Base-by-base conservation (phyloP, 2,113 vertebrate genomes). In the Paracanthobrama guichenoti region DNA sequence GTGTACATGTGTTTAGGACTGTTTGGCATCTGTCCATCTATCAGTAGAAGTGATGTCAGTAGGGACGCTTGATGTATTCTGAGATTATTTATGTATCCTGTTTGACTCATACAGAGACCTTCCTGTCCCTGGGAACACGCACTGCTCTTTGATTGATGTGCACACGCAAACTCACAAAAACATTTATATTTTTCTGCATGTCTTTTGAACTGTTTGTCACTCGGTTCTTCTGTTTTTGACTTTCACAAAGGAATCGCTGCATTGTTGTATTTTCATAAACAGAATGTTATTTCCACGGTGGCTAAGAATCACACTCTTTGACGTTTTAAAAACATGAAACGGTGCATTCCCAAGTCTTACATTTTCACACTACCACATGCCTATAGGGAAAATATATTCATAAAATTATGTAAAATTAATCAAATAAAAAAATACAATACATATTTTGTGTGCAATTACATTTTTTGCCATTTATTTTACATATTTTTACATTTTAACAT, bases 251-350 rank as follows among this genome's bases (percentile, higher is more conserved):
- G 31, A 59, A 60, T 42, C 0, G 75, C 22, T 60, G 31, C 28
- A 59, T 78, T 78, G 55, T 78, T 78, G 22, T 0, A 42, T 60
- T 59, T 78, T 78, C 22, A 78, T 57, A 78, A 78, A 78, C 28
- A 42, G 31, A 77, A 60, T 78, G 55, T 24, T 6, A 11, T 53
- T 76, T 57, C 8, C 24, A 74, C 7, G 9, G 24, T 16, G 2
- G 16, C 46, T 28, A 10, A 31, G 3, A 50, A 74, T 74, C 16
- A 75, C 9, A n/a, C 4, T 42, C 11, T n/a, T 75, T 50, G 42
- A 31, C 26, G 10, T 53, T 74, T 75, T 74, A 10, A 48, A 73
- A 24, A 18, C 13, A 18, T 66, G 14, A 13, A 74, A 26, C 18
- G 18, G 46, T 22, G 44, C 71, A 28, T 28, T 74, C 1, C 0